Evolutionary conservation across 2,888 invertebrate genomes (phyloP).

Genomic region (Allygus modestus): DNA sequence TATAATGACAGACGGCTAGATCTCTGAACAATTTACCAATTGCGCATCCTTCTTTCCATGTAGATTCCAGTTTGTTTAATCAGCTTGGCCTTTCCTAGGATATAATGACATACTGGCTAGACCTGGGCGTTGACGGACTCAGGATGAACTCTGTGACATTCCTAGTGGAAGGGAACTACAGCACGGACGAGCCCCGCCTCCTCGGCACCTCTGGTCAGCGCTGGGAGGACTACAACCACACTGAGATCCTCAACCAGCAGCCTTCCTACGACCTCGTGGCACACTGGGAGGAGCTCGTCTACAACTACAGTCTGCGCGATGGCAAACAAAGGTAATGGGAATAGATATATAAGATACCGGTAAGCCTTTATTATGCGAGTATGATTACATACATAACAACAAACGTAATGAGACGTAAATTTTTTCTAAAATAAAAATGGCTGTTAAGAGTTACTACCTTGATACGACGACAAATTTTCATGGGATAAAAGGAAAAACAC

Average conservation of each 20-base stretch:
- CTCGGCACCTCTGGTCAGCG: slow-evolving; percentile 72
- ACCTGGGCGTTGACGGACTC: slow-evolving; percentile 88
- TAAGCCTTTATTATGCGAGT: too few species aligned
- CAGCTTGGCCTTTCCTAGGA: too few species aligned
- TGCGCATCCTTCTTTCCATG: too few species aligned
- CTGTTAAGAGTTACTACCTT: too few species aligned
- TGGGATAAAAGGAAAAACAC: too few species aligned
- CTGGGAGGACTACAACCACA: slow-evolving; percentile 73
- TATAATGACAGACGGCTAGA: too few species aligned
- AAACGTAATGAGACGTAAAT: too few species aligned
- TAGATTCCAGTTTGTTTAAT: too few species aligned
- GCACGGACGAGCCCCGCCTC: slow-evolving; percentile 79
- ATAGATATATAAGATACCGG: not conserved
- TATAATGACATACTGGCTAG: slow-evolving; percentile 85
- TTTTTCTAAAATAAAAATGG: too few species aligned
- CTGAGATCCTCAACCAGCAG: slow-evolving; percentile 73
- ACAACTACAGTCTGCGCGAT: not conserved
- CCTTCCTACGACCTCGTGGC: slow-evolving; percentile 71
- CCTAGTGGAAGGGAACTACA: slow-evolving; percentile 79
- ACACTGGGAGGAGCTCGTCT: slow-evolving; percentile 39
- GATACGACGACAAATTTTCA: too few species aligned
- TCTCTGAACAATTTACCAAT: too few species aligned
- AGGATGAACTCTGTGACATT: slow-evolving; percentile 86
- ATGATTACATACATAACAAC: too few species aligned
- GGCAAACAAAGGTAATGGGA: slow-evolving; percentile 10